Conservation (phyloP, 2,113 vertebrate genomes). For the Chaetodon auriga region DNA sequence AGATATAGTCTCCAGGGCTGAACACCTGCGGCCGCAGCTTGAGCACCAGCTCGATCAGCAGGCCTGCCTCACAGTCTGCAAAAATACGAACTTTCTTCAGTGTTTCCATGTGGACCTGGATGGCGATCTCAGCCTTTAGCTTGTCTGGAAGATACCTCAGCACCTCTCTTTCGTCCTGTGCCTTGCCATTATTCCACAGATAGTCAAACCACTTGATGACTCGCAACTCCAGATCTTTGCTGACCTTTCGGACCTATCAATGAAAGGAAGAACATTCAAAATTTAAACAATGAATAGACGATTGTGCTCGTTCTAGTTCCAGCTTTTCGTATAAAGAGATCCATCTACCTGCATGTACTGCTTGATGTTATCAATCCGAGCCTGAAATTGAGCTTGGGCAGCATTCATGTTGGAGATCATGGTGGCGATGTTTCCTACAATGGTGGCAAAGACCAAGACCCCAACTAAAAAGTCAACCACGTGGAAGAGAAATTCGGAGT, state of each 20-base stretch:
- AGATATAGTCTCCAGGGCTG: slow-evolving; percentile 97
- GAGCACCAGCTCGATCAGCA: slow-evolving; percentile 94
- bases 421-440: slow-evolving; percentile 97
- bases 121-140: slow-evolving; percentile 96
- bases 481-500: slow-evolving; percentile 96
- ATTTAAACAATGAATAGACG: neutral
- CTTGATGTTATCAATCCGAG: slow-evolving; percentile 96
- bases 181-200: slow-evolving; percentile 96
- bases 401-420: slow-evolving; percentile 99
- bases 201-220: slow-evolving; percentile 99
- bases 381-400: slow-evolving; percentile 94
- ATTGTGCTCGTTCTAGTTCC: neutral
- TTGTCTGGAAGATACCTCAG: slow-evolving; percentile 96
- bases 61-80: slow-evolving; percentile 95
- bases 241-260: slow-evolving; percentile 90
- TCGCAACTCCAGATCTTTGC: slow-evolving; percentile 93
- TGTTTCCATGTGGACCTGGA: slow-evolving; percentile 96
- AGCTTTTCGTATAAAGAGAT: neutral
- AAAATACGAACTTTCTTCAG: slow-evolving; percentile 97
- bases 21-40: slow-evolving; percentile 95
- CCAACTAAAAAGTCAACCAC: slow-evolving; percentile 95
- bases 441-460: slow-evolving; percentile 97
- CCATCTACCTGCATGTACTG: slow-evolving; percentile 96
- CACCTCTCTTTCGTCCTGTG: slow-evolving; percentile 94
- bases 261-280: neutral